Conservation (phyloP, 2,888 invertebrate genomes). For the Gisinianus flammeolus region DNA sequence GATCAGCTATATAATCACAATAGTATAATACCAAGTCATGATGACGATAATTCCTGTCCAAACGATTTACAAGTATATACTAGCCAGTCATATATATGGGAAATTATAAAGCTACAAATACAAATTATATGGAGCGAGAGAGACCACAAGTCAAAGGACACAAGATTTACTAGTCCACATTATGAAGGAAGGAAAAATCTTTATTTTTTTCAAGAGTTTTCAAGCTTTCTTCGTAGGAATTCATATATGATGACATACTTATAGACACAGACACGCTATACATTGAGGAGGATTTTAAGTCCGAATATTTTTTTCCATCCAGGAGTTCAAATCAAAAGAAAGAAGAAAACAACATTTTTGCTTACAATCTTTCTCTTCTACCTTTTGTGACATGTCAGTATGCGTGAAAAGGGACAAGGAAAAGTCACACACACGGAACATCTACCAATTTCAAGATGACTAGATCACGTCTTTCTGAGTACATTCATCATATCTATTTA, state of each 20-base stretch:
- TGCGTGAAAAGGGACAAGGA: not conserved
- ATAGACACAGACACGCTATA: not conserved
- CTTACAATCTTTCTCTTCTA: not conserved
- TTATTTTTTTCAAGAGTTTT: not conserved
- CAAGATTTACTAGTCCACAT: not conserved
- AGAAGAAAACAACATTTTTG: not conserved
- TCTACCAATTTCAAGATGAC: conserved; percentile 22
- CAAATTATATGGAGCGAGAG: not conserved
- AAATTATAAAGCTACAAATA: conserved; percentile 20
- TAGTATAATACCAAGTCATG: not conserved
- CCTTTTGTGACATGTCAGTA: not conserved
- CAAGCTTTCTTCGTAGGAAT: not conserved
- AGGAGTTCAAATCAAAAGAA: not conserved
- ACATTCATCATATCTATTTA: not conserved
- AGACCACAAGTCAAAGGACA: not conserved
- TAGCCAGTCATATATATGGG: too few relatives aligned
- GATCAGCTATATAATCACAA: not conserved
- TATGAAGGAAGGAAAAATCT: not conserved
- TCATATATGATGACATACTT: not conserved
- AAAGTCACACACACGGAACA: not conserved
- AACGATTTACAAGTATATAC: conserved; percentile 13
- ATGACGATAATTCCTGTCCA: conserved; percentile 7
- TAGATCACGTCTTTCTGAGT: conserved; percentile 30
- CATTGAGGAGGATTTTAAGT: not conserved
- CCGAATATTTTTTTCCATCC: too few relatives aligned